Base-by-base conservation (phyloP, 2,888 invertebrate genomes). In the Coenonympha arcania region DNA sequence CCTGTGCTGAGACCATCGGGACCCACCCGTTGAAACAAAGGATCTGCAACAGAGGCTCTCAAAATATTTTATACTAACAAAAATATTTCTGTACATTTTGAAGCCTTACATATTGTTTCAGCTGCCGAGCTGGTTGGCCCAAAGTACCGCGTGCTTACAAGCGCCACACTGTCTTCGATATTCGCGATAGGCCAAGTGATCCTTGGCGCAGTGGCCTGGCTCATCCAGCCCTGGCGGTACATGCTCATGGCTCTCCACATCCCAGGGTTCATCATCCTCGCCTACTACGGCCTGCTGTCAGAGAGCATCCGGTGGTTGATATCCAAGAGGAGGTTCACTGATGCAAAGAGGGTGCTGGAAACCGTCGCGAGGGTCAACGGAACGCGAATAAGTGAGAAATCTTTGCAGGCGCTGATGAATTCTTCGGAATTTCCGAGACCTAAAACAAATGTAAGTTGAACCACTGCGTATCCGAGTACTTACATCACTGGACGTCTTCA, bases 231-330 rank as follows among this genome's bases (percentile, higher is more conserved):
- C 46, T 95, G 94, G 94, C 87, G 91, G 55, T 78, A 85, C 57
- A 76, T 92, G 57, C 86, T 92, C 37, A 82, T 91, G 59, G 79
- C 90, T 1, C 73, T 92, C 16, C 93, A 93, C 64, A 82, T 89
- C 1, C 94, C 94, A 0, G 89, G 90, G 19, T 76, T 93, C 50
- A 67, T 92, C 0, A 83, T 92, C 48, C 66, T 94, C 36, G 66
- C 85, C 4, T 92, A 92, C 67, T 89, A 90, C 59, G 91, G 92
- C 90, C 59, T 92, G n/a, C 58, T 83, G 6, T 61, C 72, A 0
- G 93, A 93, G 76, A 92, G 92, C 33, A 87, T 92, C 13, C 87
- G 94, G 57, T 95, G 95, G 94, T 83, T 94, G 16, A 73, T 93
- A 6, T 89, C 91, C 1, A 90, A 91, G 58, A 87, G 89, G 22